phyloP scores from a whole-genome alignment of 2,797 vertebrate genomes.

The Eremophila alpestris region DNA sequence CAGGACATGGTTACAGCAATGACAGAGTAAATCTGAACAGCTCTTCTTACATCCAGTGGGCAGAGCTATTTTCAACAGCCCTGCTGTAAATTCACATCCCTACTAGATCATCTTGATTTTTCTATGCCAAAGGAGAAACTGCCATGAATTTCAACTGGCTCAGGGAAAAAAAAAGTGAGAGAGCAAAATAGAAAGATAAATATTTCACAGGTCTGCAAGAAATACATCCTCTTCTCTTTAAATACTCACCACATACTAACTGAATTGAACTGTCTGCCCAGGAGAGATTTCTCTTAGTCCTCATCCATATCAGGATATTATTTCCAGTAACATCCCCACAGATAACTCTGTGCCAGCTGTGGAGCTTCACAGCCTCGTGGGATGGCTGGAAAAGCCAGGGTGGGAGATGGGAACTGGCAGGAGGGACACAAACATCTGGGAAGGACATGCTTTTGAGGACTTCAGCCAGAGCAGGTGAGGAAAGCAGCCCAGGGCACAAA shows the following conservation, averaged over 20 bases:
- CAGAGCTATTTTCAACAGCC: slow-evolving; percentile 8
- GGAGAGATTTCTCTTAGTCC: neutral
- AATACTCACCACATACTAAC: neutral
- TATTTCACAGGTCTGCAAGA: neutral
- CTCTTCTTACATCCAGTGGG: neutral
- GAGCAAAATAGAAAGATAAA: neutral
- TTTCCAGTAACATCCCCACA: neutral
- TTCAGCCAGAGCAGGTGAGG: neutral
- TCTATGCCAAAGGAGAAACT: neutral
- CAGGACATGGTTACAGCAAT: neutral
- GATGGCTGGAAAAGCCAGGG: neutral
- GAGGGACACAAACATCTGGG: neutral
- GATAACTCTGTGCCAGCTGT: neutral
- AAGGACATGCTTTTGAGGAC: neutral
- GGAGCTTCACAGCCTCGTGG: rapidly evolving
- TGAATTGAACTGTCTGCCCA: neutral
- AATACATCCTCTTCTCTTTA: neutral
- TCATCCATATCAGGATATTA: neutral
- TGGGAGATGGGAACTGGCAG: neutral
- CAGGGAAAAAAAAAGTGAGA: neutral
- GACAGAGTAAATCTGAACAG: neutral
- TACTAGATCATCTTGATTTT: neutral
- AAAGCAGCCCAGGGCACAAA: neutral
- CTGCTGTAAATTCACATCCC: neutral
- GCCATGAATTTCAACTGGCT: neutral